Percentiles rank a stretch among this genome's conserved stretches.
Evolutionary conservation across 64 coral and sea anemone species (phyloP).

Genomic region (Platygyra sinensis): DNA sequence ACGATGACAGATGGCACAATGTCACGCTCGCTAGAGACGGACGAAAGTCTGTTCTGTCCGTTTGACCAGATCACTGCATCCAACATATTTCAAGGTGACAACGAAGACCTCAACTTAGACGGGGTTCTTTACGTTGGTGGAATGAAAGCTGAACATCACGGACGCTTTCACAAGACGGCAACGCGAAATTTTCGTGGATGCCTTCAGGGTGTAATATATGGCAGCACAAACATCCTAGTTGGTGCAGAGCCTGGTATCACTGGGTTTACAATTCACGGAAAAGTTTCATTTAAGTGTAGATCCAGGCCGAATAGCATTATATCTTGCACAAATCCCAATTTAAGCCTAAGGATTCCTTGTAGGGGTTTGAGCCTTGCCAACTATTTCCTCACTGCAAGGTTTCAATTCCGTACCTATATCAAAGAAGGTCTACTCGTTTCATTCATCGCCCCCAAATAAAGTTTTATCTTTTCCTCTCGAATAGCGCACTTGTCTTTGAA

Average conservation of each 20-base stretch:
- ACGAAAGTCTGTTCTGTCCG: not conserved
- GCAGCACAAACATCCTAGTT: slow-evolving; percentile 5
- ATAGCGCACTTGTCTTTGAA: slow-evolving; percentile 37
- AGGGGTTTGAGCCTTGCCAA: slow-evolving; percentile 19
- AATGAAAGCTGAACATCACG: not conserved
- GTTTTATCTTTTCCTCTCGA: slow-evolving; percentile 36
- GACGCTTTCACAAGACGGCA: not conserved
- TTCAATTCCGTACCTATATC: slow-evolving; percentile 74
- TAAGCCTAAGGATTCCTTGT: slow-evolving; percentile 37
- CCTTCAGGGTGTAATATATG: slow-evolving; percentile 18
- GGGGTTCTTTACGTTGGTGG: slow-evolving; percentile 39
- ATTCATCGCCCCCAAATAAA: slow-evolving; percentile 31
- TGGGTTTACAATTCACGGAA: not conserved
- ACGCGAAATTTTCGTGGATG: slow-evolving; percentile 41
- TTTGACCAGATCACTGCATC: not conserved
- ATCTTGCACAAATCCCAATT: slow-evolving; percentile 45
- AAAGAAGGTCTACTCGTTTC: slow-evolving; percentile 70
- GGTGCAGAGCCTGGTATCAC: not conserved
- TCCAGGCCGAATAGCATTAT: slow-evolving; percentile 43
- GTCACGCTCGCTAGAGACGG: slow-evolving; percentile 22
- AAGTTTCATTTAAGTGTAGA: slow-evolving; percentile 56
- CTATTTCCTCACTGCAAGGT: slow-evolving; percentile 64
- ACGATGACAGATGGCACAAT: slow-evolving; percentile 56
- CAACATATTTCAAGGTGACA: slow-evolving; percentile 19
- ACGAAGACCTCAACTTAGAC: slow-evolving; percentile 36